Evolutionary conservation across 1,140 invertebrate genomes (phyloP), one percentile per base, ranked within the genome.

Genomic region (Drosophila burlai): DNA sequence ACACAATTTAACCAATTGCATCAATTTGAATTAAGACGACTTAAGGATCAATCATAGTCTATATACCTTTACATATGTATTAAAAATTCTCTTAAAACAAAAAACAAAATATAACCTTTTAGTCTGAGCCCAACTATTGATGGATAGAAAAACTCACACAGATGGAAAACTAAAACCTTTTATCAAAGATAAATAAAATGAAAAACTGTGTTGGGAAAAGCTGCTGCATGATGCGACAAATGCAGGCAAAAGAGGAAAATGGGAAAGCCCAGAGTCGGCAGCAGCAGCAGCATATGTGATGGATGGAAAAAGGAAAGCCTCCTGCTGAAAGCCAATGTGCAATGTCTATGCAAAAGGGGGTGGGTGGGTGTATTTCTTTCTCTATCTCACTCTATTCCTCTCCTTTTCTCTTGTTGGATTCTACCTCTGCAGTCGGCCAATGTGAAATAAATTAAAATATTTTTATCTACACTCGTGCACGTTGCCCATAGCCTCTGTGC

Each of bases 361-460:
- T 46, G 68, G 76, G 38, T 54, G 63, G 31, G 59, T 54, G 50
- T 52, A 24, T 36, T 36, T 42, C 34, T 26, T 31, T n/a, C 15
- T 42, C 18, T 24, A 21, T 58, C 3, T 18, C 18, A 26, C 15
- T 29, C 34, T 26, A 10, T 9, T 50, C 18, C 21, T 36, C 18
- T 57, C n/a, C 9, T 36, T 24, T n/a, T 47, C 18, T 34, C 40
- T 2, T 3, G 58, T 11, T 63, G 42, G 11, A 18, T 21, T 38
- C 29, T 58, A 64, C 45, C 58, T 21, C 34, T 87, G 84, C 84
- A 87, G 80, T 60, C 49, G 67, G 31, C 81, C 67, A 81, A 89
- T 89, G 84, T 90, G 86, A 87, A 87, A 87, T 87, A 87, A 87
- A 87, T 87, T 87, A 87, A 87, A 89, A 89, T 89, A 89, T 89